Evolutionary conservation across 2,113 vertebrate species (phyloP), one percentile per base, ranked within the genome.

Genomic region (Ciconia stormi): DNA sequence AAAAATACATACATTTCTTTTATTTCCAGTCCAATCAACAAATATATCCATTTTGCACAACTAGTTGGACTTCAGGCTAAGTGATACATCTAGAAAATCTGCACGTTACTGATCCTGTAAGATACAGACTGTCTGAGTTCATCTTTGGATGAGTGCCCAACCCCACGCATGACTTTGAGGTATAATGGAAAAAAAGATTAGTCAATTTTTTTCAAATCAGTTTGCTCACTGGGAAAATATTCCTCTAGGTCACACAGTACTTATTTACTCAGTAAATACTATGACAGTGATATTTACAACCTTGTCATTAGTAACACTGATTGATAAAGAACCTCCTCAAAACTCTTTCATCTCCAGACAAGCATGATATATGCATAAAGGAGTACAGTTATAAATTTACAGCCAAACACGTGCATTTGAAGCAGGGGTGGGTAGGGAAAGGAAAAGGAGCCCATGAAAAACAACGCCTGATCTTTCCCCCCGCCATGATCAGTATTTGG

Each of bases 261-360:
- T 52, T 91, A 88, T 91, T 96, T 95, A 85, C 87, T 90, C 82
- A 82, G 58, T 87, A 93, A 93, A 80, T 56, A 69, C 52, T 58
- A 30, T 70, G 92, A 90, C 78, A 87, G 61, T 36, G 63, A 93
- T 82, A 96, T 96, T 95, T 92, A 96, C 40, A 55, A 16, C 71
- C 58, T 16, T 2, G 2, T 76, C 93, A 82, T 96, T 89, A 91
- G 69, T 91, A 90, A 93, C 49, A 58, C 18, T 61, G 83, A 87
- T 91, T 91, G 93, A 93, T 92, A 93, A 82, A 91, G 82, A 88
- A 70, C 84, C 93, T 94, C 90, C 84, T 93, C 40, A 80, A 56
- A 96, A 61, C n/a, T 49, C 90, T 95, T 93, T 96, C 34, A 88
- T 93, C 93, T 95, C 74, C 53, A 52, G 61, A 46, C 47, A 87